Conservation (phyloP, 2,113 vertebrate species). For the Indri indri region DNA sequence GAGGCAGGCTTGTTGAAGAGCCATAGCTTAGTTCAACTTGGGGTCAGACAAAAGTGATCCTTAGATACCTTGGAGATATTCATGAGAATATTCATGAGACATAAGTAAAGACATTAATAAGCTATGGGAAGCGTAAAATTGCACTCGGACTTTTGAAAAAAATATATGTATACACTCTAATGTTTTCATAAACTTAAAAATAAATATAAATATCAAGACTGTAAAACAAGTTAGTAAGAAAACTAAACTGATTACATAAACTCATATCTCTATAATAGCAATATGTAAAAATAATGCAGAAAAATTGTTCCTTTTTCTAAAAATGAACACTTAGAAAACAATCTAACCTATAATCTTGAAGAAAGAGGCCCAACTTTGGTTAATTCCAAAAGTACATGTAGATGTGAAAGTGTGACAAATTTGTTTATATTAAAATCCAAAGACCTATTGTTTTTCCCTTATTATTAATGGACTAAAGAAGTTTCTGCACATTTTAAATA, state of each 20-base stretch:
- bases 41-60: neutral
- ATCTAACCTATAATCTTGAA: neutral
- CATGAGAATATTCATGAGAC: neutral
- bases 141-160: neutral
- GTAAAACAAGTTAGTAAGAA: neutral
- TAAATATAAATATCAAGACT: neutral
- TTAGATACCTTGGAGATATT: neutral
- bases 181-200: neutral
- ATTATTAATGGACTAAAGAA: neutral
- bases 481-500: slow-evolving; percentile 26
- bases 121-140: neutral
- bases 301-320: neutral
- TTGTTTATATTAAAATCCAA: slow-evolving; percentile 16
- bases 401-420: neutral
- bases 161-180: neutral
- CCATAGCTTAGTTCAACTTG: neutral
- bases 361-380: neutral
- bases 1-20: neutral
- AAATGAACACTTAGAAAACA: neutral
- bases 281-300: neutral
- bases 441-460: neutral
- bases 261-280: neutral
- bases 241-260: neutral
- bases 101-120: neutral
- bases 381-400: neutral